Percentiles rank a stretch among this genome's conserved stretches.
phyloP scores from a whole-genome alignment of 2,888 invertebrate species.

The Plebejus melissa region DNA sequence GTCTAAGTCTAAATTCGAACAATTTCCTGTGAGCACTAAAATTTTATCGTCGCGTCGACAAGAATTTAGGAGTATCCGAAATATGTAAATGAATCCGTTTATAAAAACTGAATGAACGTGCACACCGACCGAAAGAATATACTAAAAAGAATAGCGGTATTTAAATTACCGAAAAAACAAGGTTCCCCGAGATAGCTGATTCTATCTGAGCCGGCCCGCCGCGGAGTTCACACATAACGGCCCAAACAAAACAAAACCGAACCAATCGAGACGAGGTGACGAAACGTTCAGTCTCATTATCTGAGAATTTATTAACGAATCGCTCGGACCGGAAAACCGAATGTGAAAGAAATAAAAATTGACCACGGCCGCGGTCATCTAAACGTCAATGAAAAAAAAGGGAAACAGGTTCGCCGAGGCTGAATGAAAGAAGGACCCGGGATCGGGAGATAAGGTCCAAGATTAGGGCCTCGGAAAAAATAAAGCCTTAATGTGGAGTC shows the following conservation, averaged over 20 bases:
- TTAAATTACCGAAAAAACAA: constrained; percentile 71
- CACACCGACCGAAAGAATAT: constrained; percentile 47
- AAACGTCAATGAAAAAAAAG: constrained; percentile 77
- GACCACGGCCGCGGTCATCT: constrained; percentile 77
- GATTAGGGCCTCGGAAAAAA: constrained; percentile 73
- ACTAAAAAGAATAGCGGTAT: constrained; percentile 69
- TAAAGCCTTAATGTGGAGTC: constrained; percentile 74
- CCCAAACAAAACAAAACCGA: constrained; percentile 67
- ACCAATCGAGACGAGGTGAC: constrained; percentile 78
- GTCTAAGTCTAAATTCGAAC: constrained; percentile 5
- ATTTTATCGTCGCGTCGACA: not conserved
- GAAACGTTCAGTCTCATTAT: constrained; percentile 80
- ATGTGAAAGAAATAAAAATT: constrained; percentile 79
- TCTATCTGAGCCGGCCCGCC: constrained; percentile 68
- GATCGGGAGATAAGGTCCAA: constrained; percentile 74
- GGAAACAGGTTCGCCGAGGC: constrained; percentile 71
- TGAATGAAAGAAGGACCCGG: constrained; percentile 73
- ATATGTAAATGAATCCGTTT: constrained; percentile 27
- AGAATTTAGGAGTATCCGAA: constrained; percentile 17
- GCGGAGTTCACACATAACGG: constrained; percentile 73
- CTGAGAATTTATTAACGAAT: constrained; percentile 80
- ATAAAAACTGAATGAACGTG: constrained; percentile 36
- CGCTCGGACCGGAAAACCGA: constrained; percentile 76
- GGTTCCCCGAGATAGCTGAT: constrained; percentile 61
- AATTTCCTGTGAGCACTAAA: constrained; percentile 1